phyloP scores from a whole-genome alignment of 2,888 invertebrate genomes.

The Nesidiocoris tenuis region DNA sequence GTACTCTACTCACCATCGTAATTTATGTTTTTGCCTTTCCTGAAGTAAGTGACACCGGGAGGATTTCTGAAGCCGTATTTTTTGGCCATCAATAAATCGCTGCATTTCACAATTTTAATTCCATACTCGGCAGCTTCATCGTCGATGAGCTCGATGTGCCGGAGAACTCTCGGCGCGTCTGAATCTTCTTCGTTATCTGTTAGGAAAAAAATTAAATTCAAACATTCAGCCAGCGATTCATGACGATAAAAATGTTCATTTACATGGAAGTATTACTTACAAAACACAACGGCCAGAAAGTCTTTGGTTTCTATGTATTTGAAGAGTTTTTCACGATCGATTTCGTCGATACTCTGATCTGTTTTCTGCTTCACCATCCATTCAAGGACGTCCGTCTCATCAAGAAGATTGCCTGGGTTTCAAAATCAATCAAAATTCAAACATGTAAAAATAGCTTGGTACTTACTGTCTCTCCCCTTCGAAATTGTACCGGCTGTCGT shows the following conservation, averaged over 20 bases:
- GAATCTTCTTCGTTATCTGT: conserved; percentile 79
- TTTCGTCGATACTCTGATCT: conserved; percentile 88
- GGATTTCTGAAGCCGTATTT: conserved; percentile 88
- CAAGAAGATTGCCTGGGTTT: conserved; percentile 66
- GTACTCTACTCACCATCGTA: conserved; percentile 75
- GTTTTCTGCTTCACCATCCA: conserved; percentile 91
- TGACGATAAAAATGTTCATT: no score
- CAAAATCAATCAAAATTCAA: no score
- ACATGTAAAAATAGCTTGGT: no score
- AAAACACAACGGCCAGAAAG: conserved; percentile 87
- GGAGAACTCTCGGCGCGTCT: conserved; percentile 73
- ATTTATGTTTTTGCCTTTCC: conserved; percentile 82
- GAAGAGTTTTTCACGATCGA: conserved; percentile 76
- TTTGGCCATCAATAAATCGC: conserved; percentile 86
- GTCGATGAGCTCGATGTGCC: conserved; percentile 85
- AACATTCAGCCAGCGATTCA: no score
- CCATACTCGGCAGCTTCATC: conserved; percentile 90
- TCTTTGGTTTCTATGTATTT: conserved; percentile 87
- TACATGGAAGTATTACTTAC: conserved; percentile 73
- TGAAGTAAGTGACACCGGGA: conserved; percentile 87
- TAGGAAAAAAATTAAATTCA: neutral
- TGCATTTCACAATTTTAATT: conserved; percentile 84
- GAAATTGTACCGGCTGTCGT: no score
- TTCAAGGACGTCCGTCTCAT: conserved; percentile 79
- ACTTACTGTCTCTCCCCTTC: no score